Evolutionary conservation across 1,140 invertebrate genomes (phyloP), one percentile per base, ranked within the genome.

Genomic region (Megalonaias nervosa): DNA sequence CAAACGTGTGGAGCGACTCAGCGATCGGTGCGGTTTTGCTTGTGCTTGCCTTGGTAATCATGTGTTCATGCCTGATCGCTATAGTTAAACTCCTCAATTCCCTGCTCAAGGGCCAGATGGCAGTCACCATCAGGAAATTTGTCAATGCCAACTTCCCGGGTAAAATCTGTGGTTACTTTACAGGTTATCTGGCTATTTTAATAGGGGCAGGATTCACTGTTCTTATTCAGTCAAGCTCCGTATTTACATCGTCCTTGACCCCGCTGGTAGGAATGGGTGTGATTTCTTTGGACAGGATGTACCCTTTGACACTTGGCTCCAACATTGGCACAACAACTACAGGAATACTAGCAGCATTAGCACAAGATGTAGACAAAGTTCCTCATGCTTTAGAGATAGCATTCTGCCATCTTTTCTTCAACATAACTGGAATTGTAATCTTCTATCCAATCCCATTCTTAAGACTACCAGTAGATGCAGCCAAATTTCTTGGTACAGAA

Each of bases 291-390:
- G 93, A 94, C 48, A 86, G 92, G 62, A 91, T 93, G 73, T 94
- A 94, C 83, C 93, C 93, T 0, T 82, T 93, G 9, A 93, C 93
- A 13, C 84, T 94, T 15, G 94, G 93, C 9, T 90, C 93, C 1
- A 94, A 94, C 82, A 90, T 94, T 64, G 93, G 93, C 23, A 94
- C 93, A 21, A 94, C 93, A 0, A 91, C 92, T 19, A 94, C 93
- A 3, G 91, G 89, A 0, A 83, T 93, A 15, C 78, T 93, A 9
- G 93, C 93, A 11, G 90, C 92, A 0, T 86, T 93, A 21, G 90
- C 93, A 1, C 89, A 91, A 14, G 78, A 80, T 17, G 84, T 87
- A 11, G 81, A 85, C 0, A 83, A 56, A 75, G 69, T 93, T 12
- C 82, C 5, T 84, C 93, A n/a, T 14, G 64, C 72, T 67, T 38